Base-by-base conservation (phyloP, 2,797 vertebrate genomes). In the Craterocephalus amniculus region DNA sequence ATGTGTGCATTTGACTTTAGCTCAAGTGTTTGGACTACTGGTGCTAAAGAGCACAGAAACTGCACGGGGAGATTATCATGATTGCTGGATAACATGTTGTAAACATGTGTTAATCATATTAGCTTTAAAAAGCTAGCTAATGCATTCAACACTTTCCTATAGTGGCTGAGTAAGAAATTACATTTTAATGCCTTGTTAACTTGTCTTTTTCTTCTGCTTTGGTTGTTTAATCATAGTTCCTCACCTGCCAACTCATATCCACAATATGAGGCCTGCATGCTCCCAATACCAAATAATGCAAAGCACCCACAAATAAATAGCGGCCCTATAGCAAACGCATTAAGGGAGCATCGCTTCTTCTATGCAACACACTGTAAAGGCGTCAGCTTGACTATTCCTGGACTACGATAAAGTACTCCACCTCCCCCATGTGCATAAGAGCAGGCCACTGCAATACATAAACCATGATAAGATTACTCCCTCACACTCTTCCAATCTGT, bases 401-500 rank as follows among this genome's bases (percentile, higher is more conserved):
- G 77, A 31, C 48, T 60, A 62, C 1, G 64, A 80, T 87, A 72
- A 87, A 85, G 70, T 74, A 68, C 48, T 70, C 58, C 60, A n/a
- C 63, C 81, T 61, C 67, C 52, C 66, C 64, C 32, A 13, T 57
- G 60, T 86, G 83, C 76, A 63, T 76, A 81, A 83, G 73, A 87
- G 81, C 76, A 74, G 65, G 62, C 83, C 80, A 63, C 81, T 80
- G 82, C n/a, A 63, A 80, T 78, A 82, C 76, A 89, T 61, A 65
- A 74, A 70, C 78, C 58, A 26, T 72, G 87, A 90, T 92, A 92
- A 90, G 85, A 90, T 87, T 78, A 82, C 79, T 80, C 79, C 76
- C 81, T 69, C 76, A 77, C 72, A 59, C 80, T 72, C 70, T 72
- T 69, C 58, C 69, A 60, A 71, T 63, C 83, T 72, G 73, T 80